Base-by-base conservation (phyloP, 1,140 invertebrate genomes). In the Bradysia coprophila region DNA sequence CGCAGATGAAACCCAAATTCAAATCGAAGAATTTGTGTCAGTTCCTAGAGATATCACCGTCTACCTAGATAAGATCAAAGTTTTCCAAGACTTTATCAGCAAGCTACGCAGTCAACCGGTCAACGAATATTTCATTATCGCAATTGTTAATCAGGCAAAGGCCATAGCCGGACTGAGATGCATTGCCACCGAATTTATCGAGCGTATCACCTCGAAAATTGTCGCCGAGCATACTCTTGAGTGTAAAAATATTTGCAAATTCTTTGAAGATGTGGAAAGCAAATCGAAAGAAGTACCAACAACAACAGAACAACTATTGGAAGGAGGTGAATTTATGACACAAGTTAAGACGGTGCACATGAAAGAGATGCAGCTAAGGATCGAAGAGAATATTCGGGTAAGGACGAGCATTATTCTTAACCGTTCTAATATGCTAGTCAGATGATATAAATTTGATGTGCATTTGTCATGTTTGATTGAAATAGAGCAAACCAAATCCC, bases 231-330 rank as follows among this genome's bases (percentile, higher is more conserved):
- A 73, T 47, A 59, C 61, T 21, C 56, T 59, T 40, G 68, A 68
- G 38, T 76, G 79, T 58, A 53, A 69, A 10, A 63, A 68, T 24
- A 80, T 81, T 43, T 79, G 76, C 48, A 48, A 57, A 2, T 63
- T 61, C 42, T 81, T 81, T 49, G 69, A 78, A 58, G 63, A 62
- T 19, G 67, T 80, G 32, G 65, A 67, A 46, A 53, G 56, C 19
- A 68, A 55, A 46, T 73, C 75, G 3, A 51, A 77, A 2, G 66
- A 69, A 46, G 69, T 73, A 51, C 81, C 81, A 2, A 61, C 63
- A 46, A 76, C 73, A 21, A 80, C 80, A 0, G 74, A 73, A 48
- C 75, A 83, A 52, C 63, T 87, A 21, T 61, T 85, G n/a, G 76
- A 75, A 47, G 64, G 69, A 53, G 76, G 73, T 2, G 64, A 73